Evolutionary conservation across 2,113 vertebrate genomes (phyloP).

Genomic region (Prochilodus magdalenae): DNA sequence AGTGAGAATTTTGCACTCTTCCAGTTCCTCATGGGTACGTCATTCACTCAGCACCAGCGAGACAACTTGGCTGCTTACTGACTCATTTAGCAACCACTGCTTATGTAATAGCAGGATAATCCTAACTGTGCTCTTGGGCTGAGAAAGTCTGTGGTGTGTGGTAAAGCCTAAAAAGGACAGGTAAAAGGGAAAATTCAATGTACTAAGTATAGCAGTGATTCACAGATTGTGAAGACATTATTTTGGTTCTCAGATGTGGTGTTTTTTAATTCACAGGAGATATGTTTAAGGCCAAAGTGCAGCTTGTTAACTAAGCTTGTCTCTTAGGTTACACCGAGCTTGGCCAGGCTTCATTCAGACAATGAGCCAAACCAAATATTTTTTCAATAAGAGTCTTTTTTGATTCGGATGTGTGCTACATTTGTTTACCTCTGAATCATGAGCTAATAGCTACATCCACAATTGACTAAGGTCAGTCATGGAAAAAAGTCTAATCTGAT

Average conservation of each 20-base stretch:
- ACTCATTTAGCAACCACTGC: conserved; percentile 32
- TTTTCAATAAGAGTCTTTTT: too few relatives aligned
- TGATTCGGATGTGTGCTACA: neutral
- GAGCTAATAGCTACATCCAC: neutral
- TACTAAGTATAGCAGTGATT: neutral
- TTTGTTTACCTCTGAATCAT: neutral
- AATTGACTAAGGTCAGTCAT: neutral
- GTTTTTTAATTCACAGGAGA: neutral
- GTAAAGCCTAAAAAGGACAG: neutral
- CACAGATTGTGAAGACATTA: neutral
- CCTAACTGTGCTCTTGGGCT: neutral
- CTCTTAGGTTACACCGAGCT: neutral
- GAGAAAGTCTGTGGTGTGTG: neutral
- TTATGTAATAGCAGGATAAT: conserved; percentile 12
- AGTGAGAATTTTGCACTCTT: conserved; percentile 29
- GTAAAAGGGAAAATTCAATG: neutral
- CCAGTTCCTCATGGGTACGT: neutral
- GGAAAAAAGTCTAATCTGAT: neutral
- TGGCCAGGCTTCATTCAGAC: neutral
- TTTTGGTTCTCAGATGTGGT: neutral
- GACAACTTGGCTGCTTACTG: conserved; percentile 13
- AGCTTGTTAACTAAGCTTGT: neutral
- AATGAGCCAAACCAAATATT: neutral
- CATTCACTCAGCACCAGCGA: conserved; percentile 21
- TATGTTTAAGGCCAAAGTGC: neutral